These are phyloP conservation scores for Eulacestoma nigropectus DNA, from an alignment of 2,113 vertebrate genomes.

Conservation along the genomic window DNA sequence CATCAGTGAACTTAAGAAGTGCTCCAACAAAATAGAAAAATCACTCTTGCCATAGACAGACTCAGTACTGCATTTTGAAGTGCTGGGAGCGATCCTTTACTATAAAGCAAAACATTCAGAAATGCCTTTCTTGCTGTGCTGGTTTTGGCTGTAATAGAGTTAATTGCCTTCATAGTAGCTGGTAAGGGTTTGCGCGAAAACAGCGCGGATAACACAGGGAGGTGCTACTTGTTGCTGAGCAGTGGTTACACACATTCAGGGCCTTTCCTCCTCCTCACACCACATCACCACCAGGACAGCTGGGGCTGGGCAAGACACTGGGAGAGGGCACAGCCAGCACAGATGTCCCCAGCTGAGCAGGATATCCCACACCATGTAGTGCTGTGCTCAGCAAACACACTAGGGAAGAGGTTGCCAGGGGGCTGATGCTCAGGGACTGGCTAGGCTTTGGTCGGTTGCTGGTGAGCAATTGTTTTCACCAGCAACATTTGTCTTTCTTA, in stretches of 20 bases:
- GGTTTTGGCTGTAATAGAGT: background rate
- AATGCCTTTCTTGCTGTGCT: background rate
- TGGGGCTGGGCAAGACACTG: background rate
- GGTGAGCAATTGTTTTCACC: background rate
- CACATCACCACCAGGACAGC: accelerated
- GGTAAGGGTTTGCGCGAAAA: background rate
- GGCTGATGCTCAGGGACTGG: background rate
- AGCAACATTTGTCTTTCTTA: background rate
- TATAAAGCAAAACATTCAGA: background rate
- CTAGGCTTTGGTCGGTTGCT: background rate
- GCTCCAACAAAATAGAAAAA: background rate
- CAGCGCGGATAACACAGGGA: background rate
- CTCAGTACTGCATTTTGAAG: background rate
- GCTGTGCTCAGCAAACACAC: background rate
- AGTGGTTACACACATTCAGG: too few species aligned
- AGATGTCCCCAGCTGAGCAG: background rate
- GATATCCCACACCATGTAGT: accelerated
- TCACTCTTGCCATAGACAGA: background rate
- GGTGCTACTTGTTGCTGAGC: background rate
- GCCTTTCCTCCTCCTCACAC: background rate
- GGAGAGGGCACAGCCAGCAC: background rate
- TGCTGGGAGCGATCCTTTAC: background rate
- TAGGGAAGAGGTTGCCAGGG: background rate
- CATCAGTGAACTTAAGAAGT: background rate
- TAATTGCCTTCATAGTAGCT: background rate